A percentile compares a stretch with the other conserved stretches of the same genome.
phyloP scores from a whole-genome alignment of 2,797 vertebrate species.

The Paramormyrops hopkinsi region DNA sequence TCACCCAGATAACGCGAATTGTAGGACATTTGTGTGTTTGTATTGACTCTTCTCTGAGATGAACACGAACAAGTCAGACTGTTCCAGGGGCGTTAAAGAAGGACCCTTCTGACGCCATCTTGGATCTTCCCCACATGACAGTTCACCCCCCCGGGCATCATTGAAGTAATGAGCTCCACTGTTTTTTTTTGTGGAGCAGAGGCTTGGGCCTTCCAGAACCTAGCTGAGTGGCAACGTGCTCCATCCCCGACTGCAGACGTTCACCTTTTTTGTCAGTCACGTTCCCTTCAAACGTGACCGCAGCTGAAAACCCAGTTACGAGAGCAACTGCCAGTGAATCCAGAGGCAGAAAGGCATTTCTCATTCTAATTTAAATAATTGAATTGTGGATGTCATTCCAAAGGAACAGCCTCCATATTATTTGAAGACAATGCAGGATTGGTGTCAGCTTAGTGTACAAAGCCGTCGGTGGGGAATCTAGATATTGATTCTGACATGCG shows the following conservation, averaged over 20 bases:
- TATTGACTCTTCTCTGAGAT: neutral
- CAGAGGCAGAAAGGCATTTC: neutral
- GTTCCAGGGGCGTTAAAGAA: neutral
- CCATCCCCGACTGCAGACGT: neutral
- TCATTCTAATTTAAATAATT: neutral
- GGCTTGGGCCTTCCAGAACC: neutral
- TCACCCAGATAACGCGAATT: neutral
- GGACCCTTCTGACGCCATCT: neutral
- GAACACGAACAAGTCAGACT: neutral
- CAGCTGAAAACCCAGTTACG: neutral
- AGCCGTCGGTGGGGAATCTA: slow-evolving; percentile 12
- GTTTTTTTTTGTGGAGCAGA: neutral
- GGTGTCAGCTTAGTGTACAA: neutral
- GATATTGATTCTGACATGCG: slow-evolving; percentile 32
- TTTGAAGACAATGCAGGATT: neutral
- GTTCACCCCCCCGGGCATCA: neutral
- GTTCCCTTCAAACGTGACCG: slow-evolving; percentile 22
- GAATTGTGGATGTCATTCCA: neutral
- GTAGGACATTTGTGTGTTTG: neutral
- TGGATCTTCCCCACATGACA: neutral
- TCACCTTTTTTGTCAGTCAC: neutral
- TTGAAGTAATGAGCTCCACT: neutral
- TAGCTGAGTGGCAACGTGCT: neutral
- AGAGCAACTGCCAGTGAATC: neutral
- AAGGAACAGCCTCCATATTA: neutral